Evolutionary conservation across 1,140 invertebrate species (phyloP).

Genomic region (Pogonomyrmex californicus): DNA sequence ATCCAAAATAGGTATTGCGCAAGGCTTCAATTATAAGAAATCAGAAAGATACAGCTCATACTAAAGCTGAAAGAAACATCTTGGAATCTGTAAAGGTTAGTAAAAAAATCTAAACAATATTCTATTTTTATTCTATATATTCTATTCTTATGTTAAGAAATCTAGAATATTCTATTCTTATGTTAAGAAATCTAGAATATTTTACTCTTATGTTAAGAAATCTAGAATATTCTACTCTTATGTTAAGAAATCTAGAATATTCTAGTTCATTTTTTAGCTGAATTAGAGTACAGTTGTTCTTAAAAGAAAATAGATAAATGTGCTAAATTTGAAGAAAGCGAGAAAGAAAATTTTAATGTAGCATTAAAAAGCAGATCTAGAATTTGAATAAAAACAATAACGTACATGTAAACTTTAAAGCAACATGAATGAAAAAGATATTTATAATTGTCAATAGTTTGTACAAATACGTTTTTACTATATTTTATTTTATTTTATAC

Average conservation of each 20-base stretch:
- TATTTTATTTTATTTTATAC: conserved; percentile 66
- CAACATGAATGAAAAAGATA: conserved; percentile 18
- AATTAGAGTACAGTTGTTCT: too few relatives aligned
- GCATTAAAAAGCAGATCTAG: too few relatives aligned
- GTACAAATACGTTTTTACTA: neutral
- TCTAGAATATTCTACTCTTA: too few relatives aligned
- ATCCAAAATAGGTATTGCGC: conserved; percentile 90
- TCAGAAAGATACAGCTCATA: conserved; percentile 99
- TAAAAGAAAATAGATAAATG: too few relatives aligned
- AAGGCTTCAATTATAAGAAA: conserved; percentile 99
- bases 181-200: too few relatives aligned
- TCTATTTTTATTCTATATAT: neutral
- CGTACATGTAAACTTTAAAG: neutral
- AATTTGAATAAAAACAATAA: too few relatives aligned
- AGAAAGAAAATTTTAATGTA: too few relatives aligned
- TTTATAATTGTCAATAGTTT: conserved; percentile 13
- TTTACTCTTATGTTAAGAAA: neutral
- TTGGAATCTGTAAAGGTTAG: conserved; percentile 98
- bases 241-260: too few relatives aligned
- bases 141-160: neutral
- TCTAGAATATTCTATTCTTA: neutral
- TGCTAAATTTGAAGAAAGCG: too few relatives aligned
- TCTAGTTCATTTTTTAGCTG: too few relatives aligned
- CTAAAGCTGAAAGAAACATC: conserved; percentile 99
- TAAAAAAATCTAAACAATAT: neutral